A percentile compares a stretch with the other conserved stretches of the same genome.
These are phyloP conservation scores for Sarcophaga bullata DNA, from an alignment of 1,140 invertebrate species.

Conservation along the genomic window DNA sequence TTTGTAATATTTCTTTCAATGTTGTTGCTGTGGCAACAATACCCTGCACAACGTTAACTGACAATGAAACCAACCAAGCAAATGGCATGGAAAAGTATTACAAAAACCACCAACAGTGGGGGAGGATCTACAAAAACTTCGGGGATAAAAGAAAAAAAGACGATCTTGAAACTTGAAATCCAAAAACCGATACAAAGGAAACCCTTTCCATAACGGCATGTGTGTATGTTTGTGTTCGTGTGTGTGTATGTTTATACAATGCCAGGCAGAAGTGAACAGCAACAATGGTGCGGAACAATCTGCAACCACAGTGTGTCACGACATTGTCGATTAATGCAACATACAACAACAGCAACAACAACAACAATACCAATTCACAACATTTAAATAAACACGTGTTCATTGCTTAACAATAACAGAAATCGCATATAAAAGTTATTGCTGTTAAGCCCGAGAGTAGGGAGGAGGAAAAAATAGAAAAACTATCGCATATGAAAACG, in stretches of 20 bases:
- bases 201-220: constrained; percentile 8
- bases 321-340: constrained; percentile 40
- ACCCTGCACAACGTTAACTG: neutral
- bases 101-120: constrained; percentile 22
- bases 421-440: no score
- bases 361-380: neutral
- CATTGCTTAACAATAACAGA: constrained; percentile 29
- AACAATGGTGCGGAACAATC: neutral
- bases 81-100: neutral
- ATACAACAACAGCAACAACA: neutral
- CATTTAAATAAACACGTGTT: constrained; percentile 37
- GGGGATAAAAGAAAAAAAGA: neutral
- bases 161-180: neutral
- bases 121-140: neutral
- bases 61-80: neutral
- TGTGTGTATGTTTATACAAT: neutral
- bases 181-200: neutral
- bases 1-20: no score
- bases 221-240: neutral
- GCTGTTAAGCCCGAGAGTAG: no score
- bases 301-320: constrained; percentile 35
- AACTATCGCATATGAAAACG: no score
- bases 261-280: neutral
- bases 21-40: no score
- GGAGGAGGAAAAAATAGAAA: no score